Percentiles rank a stretch among this genome's conserved stretches.
These are phyloP conservation scores for Ectemnius lituratus DNA, from an alignment of 2,888 invertebrate species.

Conservation along the genomic window DNA sequence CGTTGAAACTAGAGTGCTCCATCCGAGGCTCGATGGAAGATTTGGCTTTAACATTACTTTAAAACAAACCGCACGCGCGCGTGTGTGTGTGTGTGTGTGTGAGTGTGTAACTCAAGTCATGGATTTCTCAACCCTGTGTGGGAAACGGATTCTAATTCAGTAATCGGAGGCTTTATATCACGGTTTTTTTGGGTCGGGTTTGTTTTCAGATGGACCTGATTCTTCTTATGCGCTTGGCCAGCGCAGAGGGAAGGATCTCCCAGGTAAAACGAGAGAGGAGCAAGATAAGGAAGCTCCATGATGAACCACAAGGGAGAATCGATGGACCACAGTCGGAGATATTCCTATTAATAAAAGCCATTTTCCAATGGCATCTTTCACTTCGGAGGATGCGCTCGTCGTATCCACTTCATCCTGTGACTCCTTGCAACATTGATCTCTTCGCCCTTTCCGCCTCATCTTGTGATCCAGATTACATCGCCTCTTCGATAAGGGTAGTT, in stretches of 20 bases:
- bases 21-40: too few species aligned
- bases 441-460: too few species aligned
- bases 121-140: background rate
- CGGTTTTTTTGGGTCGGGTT: conserved; percentile 15
- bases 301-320: background rate
- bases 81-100: too few species aligned
- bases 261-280: background rate
- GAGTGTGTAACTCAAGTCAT: too few species aligned
- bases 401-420: background rate
- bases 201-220: conserved; percentile 66
- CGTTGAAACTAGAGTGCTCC: too few species aligned
- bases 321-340: background rate
- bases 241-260: conserved; percentile 31
- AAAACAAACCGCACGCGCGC: too few species aligned
- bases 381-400: too few species aligned
- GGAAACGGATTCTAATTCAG: conserved; percentile 25
- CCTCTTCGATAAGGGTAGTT: too few species aligned
- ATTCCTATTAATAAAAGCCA: too few species aligned
- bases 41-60: too few species aligned
- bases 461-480: too few species aligned
- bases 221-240: conserved; percentile 44
- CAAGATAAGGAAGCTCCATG: background rate
- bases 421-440: background rate
- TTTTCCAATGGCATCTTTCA: too few species aligned
- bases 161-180: conserved; percentile 17